Evolutionary conservation across 2,888 invertebrate genomes (phyloP).

Genomic region (Zeuzera pyrina): DNA sequence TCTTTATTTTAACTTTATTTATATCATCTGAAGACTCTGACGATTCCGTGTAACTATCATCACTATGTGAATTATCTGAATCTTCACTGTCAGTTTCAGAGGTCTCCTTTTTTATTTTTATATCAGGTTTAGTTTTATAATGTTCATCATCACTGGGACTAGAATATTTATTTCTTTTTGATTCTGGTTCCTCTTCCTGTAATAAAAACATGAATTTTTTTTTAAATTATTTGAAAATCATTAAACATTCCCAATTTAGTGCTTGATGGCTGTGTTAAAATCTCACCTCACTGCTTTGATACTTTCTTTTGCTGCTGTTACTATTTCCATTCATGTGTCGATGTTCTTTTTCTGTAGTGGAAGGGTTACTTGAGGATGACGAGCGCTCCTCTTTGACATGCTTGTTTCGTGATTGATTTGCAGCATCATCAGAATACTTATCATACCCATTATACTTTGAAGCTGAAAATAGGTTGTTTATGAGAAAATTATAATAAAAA

Average conservation of each 20-base stretch:
- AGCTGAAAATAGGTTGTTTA: slow-evolving; percentile 17
- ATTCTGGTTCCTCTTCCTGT: slow-evolving; percentile 47
- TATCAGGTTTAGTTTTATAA: no score
- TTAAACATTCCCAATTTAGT: neutral
- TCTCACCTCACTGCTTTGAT: slow-evolving; percentile 58
- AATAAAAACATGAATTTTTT: slow-evolving; percentile 13
- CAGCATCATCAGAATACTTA: slow-evolving; percentile 46
- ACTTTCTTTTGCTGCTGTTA: slow-evolving; percentile 44
- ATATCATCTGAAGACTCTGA: slow-evolving; percentile 47
- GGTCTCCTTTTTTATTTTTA: no score
- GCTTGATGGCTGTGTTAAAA: neutral
- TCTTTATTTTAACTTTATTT: slow-evolving; percentile 34
- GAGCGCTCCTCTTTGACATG: slow-evolving; percentile 12
- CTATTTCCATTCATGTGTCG: slow-evolving; percentile 44
- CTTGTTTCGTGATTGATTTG: slow-evolving; percentile 29
- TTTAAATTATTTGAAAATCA: neutral
- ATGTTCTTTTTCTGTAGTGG: slow-evolving; percentile 21
- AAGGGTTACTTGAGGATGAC: slow-evolving; percentile 21
- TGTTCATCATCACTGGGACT: slow-evolving; percentile 40
- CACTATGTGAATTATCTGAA: slow-evolving; percentile 36
- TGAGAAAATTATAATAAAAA: neutral
- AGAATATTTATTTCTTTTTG: slow-evolving; percentile 39
- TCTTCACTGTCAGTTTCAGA: slow-evolving; percentile 23
- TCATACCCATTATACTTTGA: slow-evolving; percentile 49
- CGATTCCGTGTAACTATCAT: slow-evolving; percentile 32